phyloP scores from a whole-genome alignment of 2,797 vertebrate genomes.

The Pangasius sanitwongsei region DNA sequence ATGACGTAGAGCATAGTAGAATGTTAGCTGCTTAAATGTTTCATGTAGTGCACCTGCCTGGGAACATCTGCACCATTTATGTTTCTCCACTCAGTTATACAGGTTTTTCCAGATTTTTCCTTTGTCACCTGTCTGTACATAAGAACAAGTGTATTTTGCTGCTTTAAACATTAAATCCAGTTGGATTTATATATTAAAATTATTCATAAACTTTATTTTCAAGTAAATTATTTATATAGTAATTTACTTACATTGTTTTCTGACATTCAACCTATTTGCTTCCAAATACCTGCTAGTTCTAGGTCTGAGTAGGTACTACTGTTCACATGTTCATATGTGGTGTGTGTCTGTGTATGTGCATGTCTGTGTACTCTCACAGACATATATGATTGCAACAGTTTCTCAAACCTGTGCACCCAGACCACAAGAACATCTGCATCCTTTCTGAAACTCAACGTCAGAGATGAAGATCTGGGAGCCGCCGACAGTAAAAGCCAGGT shows the following conservation, averaged over 20 bases:
- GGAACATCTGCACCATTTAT: not conserved
- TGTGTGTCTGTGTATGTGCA: conserved; percentile 38
- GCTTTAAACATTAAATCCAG: not conserved
- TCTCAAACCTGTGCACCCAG: conserved; percentile 48
- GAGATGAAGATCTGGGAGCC: conserved; percentile 52
- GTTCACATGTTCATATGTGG: conserved; percentile 17
- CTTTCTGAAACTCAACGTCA: conserved; percentile 59
- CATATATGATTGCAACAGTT: conserved; percentile 41
- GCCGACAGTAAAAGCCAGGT: conserved; percentile 43
- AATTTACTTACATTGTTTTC: not conserved
- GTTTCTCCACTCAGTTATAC: not conserved
- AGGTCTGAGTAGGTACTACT: not conserved
- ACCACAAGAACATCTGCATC: conserved; percentile 65
- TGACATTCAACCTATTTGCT: not conserved
- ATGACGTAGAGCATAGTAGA: not conserved
- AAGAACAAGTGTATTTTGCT: not conserved
- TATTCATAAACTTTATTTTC: not conserved
- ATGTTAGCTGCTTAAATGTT: not conserved
- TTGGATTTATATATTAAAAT: not conserved
- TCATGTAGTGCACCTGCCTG: not conserved
- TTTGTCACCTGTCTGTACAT: not conserved
- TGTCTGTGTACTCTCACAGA: conserved; percentile 40
- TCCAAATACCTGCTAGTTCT: not conserved
- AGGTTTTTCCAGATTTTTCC: not conserved
- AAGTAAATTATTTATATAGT: not conserved